Evolutionary conservation across 2,113 vertebrate species (phyloP), one percentile per base, ranked within the genome.

Genomic region (Microtus montanus): DNA sequence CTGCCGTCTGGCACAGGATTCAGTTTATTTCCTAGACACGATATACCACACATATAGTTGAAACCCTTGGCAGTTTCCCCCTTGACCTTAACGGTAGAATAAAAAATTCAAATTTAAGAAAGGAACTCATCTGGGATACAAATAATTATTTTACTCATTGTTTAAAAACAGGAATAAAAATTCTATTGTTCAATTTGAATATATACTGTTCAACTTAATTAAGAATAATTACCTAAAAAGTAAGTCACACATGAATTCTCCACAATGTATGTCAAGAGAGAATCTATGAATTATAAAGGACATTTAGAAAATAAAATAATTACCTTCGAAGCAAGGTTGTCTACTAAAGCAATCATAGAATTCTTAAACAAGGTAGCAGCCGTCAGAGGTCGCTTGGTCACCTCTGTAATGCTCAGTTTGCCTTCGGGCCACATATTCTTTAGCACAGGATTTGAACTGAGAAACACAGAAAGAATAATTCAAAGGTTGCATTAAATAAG

Each of bases 391-490:
- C 99, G 98, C 95, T 99, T 99, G 97, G 99, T 99, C 96, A 99
- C 99, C 97, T 99, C 99, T 0, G 99, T 99, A 97, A 99, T 99
- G 97, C 99, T 99, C 98, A 99, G 98, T 89, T 99, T 99, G 61
- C 99, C 99, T 97, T 99, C 99, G 0, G 99, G 99, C 99, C 99
- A 99, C 99, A 99, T 99, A 47, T 79, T 98, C 98, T 99, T 99
- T 98, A 99, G 96, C 83, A 99, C 99, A 2, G 98, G 98, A 98
- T 99, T 99, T 19, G 99, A 99, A 97, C 99, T 99, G 96, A 22
- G 87, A 94, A 96, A 49, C 93, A 79, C 44, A 93, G 93, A 66
- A 73, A 93, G 61, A 93, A 78, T 35, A 58, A 85, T 97, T 97
- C 93, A 95, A 94, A 78, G 35, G n/a, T 28, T 63, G 33, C 68